phyloP scores from a whole-genome alignment of 2,888 invertebrate species.

The Aricia artaxerxes region DNA sequence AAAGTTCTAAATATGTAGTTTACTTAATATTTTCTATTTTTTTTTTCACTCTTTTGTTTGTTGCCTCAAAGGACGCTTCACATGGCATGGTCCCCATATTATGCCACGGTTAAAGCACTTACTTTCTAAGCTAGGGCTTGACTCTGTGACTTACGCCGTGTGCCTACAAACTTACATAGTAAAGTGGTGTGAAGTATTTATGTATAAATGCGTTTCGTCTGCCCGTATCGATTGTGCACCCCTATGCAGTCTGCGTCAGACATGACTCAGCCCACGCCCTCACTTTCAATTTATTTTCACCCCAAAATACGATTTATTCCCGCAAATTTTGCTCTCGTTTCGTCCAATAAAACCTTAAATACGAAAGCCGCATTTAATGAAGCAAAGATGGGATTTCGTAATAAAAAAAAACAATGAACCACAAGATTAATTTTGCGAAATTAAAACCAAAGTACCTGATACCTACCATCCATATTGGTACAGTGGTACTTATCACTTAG shows the following conservation, averaged over 20 bases:
- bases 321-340: conserved; percentile 12
- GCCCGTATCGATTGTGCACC: conserved; percentile 47
- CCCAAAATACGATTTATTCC: conserved; percentile 11
- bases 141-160: neutral
- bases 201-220: conserved; percentile 40
- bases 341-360: neutral
- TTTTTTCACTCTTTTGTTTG: neutral
- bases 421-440: too few species aligned
- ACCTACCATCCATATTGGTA: too few species aligned
- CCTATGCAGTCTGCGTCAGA: conserved; percentile 43
- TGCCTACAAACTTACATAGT: neutral
- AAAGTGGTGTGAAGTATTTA: conserved; percentile 10
- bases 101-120: neutral
- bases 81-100: neutral
- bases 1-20: neutral
- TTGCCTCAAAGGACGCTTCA: neutral
- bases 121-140: neutral
- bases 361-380: neutral
- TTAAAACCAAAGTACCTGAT: too few species aligned
- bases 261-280: conserved; percentile 44
- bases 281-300: conserved; percentile 29
- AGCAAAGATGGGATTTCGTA: neutral
- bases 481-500: too few species aligned
- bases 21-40: neutral
- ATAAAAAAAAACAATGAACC: neutral